Base-by-base conservation (phyloP, 2,797 vertebrate genomes). In the Synaphobranchus kaupii region DNA sequence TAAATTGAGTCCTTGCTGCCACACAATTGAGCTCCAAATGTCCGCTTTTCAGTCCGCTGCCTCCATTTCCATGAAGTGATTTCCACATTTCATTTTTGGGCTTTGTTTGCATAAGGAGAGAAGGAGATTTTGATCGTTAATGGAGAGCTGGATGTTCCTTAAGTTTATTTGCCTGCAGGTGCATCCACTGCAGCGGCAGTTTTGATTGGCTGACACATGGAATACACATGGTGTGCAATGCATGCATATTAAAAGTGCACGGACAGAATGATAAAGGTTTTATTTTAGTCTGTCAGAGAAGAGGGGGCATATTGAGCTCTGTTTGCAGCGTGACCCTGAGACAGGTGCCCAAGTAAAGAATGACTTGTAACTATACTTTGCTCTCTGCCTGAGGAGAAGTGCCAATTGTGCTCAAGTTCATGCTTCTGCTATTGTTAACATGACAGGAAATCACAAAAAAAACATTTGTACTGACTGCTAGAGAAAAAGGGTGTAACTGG, bases 51-150 rank as follows among this genome's bases (percentile, higher is more conserved):
- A n/a, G 52, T 7, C 20, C 12, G n/a, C 4, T 28, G 39, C 34
- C 28, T 66, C n/a, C 6, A n/a, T 5, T 66, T n/a, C 25, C 4
- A 22, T 20, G 15, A 50, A 52, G 17, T 20, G 52, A 73, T 76
- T 84, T 44, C 84, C 50, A 73, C 44, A 56, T 84, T 34, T 52
- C 48, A 39, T 81, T 83, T 66, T 68, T 44, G 78, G 50, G 50
- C 80, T n/a, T 84, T 89, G 91, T 94, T 94, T 92, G 91, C 92
- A 94, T 95, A 90, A 93, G 92, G 90, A 2, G 8, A 89, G 91
- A 50, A 31, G 92, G 91, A 89, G 83, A 87, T 87, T 91, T 90
- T 91, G 92, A 91, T 93, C 89, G 87, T 91, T 87, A 84, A 52
- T 28, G 92, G 89, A 90, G 89, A 92, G 89, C 88, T 47, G 88